phyloP scores from a whole-genome alignment of 2,888 invertebrate species.

The Elegia similella region DNA sequence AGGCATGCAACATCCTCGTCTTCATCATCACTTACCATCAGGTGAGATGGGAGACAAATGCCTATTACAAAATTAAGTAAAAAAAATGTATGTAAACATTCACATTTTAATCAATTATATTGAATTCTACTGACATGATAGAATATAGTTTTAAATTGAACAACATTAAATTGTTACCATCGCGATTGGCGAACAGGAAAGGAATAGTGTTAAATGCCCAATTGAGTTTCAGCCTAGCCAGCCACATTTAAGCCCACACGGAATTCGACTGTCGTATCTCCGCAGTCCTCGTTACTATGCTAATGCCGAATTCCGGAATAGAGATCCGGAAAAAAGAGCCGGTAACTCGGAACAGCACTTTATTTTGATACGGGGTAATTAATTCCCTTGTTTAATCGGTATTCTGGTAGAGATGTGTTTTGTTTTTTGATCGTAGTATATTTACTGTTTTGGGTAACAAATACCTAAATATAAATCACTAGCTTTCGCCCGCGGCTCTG shows the following conservation, averaged over 20 bases:
- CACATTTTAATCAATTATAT: too few species aligned
- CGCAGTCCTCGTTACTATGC: conserved; percentile 63
- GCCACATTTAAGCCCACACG: conserved; percentile 5
- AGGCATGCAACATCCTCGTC: too few species aligned
- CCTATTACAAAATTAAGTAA: too few species aligned
- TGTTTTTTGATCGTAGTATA: neutral
- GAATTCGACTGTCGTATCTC: neutral
- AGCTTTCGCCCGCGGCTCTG: too few species aligned
- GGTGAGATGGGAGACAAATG: too few species aligned
- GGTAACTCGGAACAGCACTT: conserved; percentile 27
- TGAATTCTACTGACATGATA: too few species aligned
- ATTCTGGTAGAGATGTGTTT: neutral
- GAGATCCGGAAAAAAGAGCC: conserved; percentile 34
- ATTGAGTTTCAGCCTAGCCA: neutral
- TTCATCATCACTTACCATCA: too few species aligned
- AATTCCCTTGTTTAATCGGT: conserved; percentile 1
- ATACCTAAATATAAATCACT: too few species aligned
- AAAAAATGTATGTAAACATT: too few species aligned
- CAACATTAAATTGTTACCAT: too few species aligned
- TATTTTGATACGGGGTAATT: conserved; percentile 17
- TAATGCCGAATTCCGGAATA: conserved; percentile 58
- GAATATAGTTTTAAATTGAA: too few species aligned
- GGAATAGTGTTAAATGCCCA: neutral
- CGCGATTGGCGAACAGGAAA: too few species aligned
- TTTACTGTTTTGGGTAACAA: neutral